Conservation (phyloP, 2,797 vertebrate genomes). For the Babyrousa celebensis region DNA sequence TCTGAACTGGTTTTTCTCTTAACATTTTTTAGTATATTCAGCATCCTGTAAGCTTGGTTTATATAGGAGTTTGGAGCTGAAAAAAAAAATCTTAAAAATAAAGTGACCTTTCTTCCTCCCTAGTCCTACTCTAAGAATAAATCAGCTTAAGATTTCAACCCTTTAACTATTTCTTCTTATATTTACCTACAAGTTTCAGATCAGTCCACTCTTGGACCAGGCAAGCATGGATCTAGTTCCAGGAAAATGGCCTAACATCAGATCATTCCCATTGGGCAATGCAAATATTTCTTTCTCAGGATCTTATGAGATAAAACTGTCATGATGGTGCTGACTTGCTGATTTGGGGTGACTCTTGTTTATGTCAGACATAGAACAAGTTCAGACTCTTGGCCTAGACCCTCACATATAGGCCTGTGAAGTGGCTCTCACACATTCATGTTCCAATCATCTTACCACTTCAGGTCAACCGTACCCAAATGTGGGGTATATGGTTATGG, state of each 20-base stretch:
- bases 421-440: neutral
- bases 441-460: rapidly evolving
- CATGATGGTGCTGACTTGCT: neutral
- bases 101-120: neutral
- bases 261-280: neutral
- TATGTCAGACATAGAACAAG: neutral
- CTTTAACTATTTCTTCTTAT: neutral
- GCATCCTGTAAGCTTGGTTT: neutral
- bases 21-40: neutral
- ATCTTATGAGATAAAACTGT: neutral
- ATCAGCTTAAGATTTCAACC: neutral
- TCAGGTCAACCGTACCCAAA: neutral
- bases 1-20: neutral
- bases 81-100: neutral
- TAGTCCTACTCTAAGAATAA: neutral
- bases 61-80: neutral
- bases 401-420: neutral
- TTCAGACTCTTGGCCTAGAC: neutral
- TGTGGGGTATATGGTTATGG: neutral
- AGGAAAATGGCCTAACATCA: neutral
- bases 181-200: neutral
- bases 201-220: neutral
- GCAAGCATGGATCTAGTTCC: neutral
- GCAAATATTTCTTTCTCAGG: neutral
- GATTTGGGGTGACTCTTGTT: neutral